Evolutionary conservation across 2,113 vertebrate species (phyloP).

Genomic region (Lophotis ruficrista): DNA sequence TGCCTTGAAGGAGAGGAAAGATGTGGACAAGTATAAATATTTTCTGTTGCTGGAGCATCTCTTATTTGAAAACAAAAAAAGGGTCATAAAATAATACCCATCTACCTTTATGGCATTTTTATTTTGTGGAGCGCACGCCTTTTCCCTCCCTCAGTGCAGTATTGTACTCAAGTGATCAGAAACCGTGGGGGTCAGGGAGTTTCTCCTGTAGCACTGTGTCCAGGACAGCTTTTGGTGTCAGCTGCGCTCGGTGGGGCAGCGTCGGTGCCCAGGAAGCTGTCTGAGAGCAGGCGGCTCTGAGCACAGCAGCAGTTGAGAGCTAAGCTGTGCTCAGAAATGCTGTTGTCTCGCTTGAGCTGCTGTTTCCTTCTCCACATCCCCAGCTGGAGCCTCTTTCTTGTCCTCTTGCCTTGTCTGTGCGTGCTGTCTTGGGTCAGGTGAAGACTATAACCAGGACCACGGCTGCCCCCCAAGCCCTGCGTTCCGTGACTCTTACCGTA

Average conservation of each 20-base stretch:
- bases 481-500: not conserved
- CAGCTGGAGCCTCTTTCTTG: not conserved
- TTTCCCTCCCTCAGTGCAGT: not conserved
- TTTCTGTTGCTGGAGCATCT: conserved; percentile 21
- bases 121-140: not conserved
- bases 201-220: not conserved
- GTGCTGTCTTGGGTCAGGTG: not conserved
- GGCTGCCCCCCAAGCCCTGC: not conserved
- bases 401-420: not conserved
- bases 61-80: conserved; percentile 31
- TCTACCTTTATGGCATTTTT: not conserved
- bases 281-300: not conserved
- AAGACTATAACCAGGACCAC: not conserved
- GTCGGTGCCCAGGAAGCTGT: fast-evolving
- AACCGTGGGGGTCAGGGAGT: fast-evolving
- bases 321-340: not conserved
- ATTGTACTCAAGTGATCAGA: not conserved
- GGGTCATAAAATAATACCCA: not conserved
- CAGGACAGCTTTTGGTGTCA: not conserved
- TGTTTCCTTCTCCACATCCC: not conserved
- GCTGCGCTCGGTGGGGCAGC: not conserved
- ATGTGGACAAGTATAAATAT: conserved; percentile 14
- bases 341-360: not conserved
- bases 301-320: not conserved
- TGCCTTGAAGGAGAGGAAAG: not conserved